phyloP scores from a whole-genome alignment of 2,113 vertebrate genomes.

The Aythya baeri region DNA sequence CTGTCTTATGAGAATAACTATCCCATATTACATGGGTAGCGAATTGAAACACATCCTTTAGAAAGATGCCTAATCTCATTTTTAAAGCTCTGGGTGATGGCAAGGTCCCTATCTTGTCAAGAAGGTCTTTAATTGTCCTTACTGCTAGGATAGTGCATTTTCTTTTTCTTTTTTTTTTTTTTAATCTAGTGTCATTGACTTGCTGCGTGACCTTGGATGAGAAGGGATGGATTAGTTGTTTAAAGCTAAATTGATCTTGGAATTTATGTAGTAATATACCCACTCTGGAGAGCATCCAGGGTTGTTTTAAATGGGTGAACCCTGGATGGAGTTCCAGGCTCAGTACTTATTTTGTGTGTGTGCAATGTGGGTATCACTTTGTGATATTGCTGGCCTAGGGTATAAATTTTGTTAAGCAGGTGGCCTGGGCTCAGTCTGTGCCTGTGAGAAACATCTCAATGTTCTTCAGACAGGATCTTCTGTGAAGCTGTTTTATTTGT shows the following conservation, averaged over 20 bases:
- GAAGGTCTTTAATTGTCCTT: constrained; percentile 50
- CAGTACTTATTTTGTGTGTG: neutral
- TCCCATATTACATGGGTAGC: constrained; percentile 22
- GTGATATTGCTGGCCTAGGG: neutral
- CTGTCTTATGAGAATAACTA: constrained; percentile 14
- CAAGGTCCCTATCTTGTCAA: neutral
- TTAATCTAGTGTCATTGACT: constrained; percentile 21
- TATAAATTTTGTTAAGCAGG: neutral
- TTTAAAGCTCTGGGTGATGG: constrained; percentile 39
- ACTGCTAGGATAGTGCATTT: neutral
- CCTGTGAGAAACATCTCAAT: too few species aligned
- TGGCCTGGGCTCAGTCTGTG: neutral
- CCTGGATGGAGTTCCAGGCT: neutral
- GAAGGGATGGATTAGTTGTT: constrained; percentile 33
- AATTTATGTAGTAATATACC: constrained; percentile 45
- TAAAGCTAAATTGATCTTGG: constrained; percentile 43
- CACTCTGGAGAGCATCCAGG: neutral
- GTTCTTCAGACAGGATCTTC: too few species aligned
- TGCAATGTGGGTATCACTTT: neutral
- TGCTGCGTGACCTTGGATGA: constrained; percentile 39
- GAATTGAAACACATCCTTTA: constrained; percentile 53
- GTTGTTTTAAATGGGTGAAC: neutral
- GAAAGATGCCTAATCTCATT: constrained; percentile 56
- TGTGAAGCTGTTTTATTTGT: too few species aligned
- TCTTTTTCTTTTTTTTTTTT: neutral